Conservation (phyloP, 92 coral and sea anemone species). For the Nematostella vectensis region DNA sequence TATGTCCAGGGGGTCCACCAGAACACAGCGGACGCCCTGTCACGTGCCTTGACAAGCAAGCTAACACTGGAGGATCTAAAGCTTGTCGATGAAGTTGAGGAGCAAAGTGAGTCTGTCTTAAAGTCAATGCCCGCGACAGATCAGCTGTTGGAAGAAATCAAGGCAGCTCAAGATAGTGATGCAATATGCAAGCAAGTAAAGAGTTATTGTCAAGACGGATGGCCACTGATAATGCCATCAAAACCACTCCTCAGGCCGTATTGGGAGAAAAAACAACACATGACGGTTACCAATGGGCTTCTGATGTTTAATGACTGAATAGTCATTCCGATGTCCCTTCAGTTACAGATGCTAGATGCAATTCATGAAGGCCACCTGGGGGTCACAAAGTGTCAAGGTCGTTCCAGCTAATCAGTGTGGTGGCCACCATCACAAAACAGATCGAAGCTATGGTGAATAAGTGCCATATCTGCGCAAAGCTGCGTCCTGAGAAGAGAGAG, state of each 20-base stretch:
- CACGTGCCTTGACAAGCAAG: not conserved
- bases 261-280: conserved; percentile 30
- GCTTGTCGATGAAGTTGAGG: conserved; percentile 16
- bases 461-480: conserved; percentile 31
- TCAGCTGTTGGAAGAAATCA: conserved; percentile 22
- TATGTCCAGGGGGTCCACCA: no score
- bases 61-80: conserved; percentile 7
- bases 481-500: conserved; percentile 23
- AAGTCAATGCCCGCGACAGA: conserved; percentile 19
- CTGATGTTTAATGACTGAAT: conserved; percentile 18
- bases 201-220: conserved; percentile 30
- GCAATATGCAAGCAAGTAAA: conserved; percentile 11
- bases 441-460: conserved; percentile 32
- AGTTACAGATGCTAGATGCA: conserved; percentile 23
- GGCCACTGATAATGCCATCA: conserved; percentile 34
- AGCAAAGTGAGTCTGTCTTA: not conserved
- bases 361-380: conserved; percentile 32
- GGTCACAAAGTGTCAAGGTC: conserved; percentile 31
- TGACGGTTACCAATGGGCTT: conserved; percentile 14
- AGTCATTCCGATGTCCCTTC: conserved; percentile 27
- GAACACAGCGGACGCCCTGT: no score
- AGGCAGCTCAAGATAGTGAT: conserved; percentile 29
- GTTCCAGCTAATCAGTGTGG: conserved; percentile 34
- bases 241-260: conserved; percentile 22
- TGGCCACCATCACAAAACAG: conserved; percentile 32